A percentile compares a stretch with the other conserved stretches of the same genome.
Conservation (phyloP, 2,888 invertebrate species). For the Polymixis flavicincta region DNA sequence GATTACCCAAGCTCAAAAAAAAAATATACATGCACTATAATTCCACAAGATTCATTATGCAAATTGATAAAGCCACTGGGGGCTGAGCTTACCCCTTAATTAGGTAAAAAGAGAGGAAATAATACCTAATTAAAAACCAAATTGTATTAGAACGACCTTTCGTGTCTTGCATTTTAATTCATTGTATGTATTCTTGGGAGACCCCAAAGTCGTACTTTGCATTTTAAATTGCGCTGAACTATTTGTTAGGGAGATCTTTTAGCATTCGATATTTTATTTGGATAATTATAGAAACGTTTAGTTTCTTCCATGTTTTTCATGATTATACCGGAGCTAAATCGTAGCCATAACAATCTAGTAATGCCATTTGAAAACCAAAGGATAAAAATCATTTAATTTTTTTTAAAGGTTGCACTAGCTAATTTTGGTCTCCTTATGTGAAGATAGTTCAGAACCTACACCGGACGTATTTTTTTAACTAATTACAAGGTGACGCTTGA, state of each 20-base stretch:
- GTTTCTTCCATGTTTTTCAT: neutral
- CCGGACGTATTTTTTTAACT: too few species aligned
- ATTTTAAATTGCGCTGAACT: conserved; percentile 12
- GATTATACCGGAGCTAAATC: neutral
- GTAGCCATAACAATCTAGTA: neutral
- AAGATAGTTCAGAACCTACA: too few species aligned
- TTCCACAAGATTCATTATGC: neutral
- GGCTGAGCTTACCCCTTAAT: neutral
- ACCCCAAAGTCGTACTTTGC: conserved; percentile 16
- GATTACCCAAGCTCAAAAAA: too few species aligned
- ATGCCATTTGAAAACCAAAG: too few species aligned
- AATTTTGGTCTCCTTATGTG: too few species aligned
- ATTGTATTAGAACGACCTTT: conserved; percentile 34
- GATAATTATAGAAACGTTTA: neutral
- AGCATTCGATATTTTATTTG: neutral
- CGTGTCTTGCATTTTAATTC: conserved; percentile 33
- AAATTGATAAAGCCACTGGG: conserved; percentile 10
- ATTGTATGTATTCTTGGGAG: neutral
- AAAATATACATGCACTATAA: neutral
- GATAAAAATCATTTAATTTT: too few species aligned
- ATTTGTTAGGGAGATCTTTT: too few species aligned
- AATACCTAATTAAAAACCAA: conserved; percentile 42
- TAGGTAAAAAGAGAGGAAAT: conserved; percentile 18
- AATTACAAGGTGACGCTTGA: too few species aligned
- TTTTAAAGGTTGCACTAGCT: too few species aligned